Base-by-base conservation (phyloP, 1,140 invertebrate species). In the Agrilus planipennis region DNA sequence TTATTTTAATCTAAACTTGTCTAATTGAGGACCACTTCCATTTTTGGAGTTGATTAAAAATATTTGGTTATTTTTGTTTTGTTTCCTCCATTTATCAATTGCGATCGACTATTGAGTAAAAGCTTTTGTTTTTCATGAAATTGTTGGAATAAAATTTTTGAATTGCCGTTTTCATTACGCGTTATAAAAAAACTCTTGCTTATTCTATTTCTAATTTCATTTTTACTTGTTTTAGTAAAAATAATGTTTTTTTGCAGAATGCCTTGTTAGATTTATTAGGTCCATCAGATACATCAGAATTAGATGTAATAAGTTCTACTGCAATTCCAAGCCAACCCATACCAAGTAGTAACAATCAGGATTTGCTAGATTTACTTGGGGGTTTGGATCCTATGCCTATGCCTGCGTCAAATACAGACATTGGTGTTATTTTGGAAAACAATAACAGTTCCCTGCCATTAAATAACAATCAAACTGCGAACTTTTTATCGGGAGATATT, bases 291-390 rank as follows among this genome's bases (percentile, higher is more conserved):
- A 62, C 78, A 64, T 63, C 82, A 64, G 71, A 88, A 70, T 58
- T 79, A 65, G 67, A 83, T 72, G 55, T 81, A 62, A 56, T 72
- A 62, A 52, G 82, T 61, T 51, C 84, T 53, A 69, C 68, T 51
- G 70, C 45, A 29, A 58, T 49, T 27, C 45, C 57, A 14, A 46
- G 61, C 36, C 53, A 65, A 36, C 56, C 68, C 3, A 57, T 64
- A 35, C 56, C 64, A 31, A 64, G 64, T 49, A 68, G 71, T 40
- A 76, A 76, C 52, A 77, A 81, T 61, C 77, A 84, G 66, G 84
- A 91, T 67, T 72, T 93, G 36, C 65, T 94, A 44, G 89, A 93
- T 65, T 70, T 95, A 25, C 68, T 93, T 23, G 86, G 84, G 57
- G 80, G 73, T 36, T 61, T 81, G 41, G 59, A 63, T 29, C 32